Percentiles rank a stretch among this genome's conserved stretches.
Evolutionary conservation across 2,888 invertebrate genomes (phyloP).

Genomic region (Agriotes lineatus): DNA sequence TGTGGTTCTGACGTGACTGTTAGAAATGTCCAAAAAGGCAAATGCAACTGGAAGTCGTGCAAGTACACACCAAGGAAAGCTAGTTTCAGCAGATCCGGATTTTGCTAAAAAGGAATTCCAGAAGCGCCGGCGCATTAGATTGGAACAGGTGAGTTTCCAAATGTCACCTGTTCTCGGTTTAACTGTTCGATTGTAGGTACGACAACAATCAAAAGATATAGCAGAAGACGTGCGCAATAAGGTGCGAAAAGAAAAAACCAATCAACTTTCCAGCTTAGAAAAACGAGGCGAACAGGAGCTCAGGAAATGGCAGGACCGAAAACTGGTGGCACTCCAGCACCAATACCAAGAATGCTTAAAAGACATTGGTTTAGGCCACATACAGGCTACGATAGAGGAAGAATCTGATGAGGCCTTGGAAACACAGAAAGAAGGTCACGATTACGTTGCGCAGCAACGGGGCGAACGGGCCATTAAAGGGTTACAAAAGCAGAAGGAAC

Average conservation of each 20-base stretch:
- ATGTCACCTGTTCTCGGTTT: too few relatives aligned
- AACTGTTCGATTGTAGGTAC: slow-evolving; percentile 71
- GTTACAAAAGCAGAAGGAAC: slow-evolving; percentile 58
- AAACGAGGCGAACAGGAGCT: slow-evolving; percentile 68
- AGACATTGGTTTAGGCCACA: slow-evolving; percentile 69
- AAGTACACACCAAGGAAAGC: slow-evolving; percentile 66
- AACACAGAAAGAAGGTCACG: slow-evolving; percentile 53
- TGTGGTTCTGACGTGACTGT: slow-evolving; percentile 22
- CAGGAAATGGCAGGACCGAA: slow-evolving; percentile 68
- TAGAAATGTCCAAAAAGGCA: slow-evolving; percentile 72
- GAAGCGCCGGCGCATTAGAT: slow-evolving; percentile 70
- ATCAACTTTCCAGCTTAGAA: slow-evolving; percentile 68
- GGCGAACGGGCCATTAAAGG: slow-evolving; percentile 63
- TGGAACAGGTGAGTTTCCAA: slow-evolving; percentile 71
- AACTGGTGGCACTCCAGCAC: slow-evolving; percentile 67
- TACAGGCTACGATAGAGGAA: slow-evolving; percentile 63
- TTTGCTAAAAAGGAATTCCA: slow-evolving; percentile 69
- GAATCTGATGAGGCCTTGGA: slow-evolving; percentile 53
- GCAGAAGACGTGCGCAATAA: slow-evolving; percentile 70
- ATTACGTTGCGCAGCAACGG: slow-evolving; percentile 61
- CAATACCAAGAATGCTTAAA: slow-evolving; percentile 68
- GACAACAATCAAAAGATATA: slow-evolving; percentile 73
- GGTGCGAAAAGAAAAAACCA: slow-evolving; percentile 68
- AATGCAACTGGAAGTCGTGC: slow-evolving; percentile 71
- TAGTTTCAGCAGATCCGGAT: slow-evolving; percentile 69